Conservation (phyloP, 2,113 vertebrate genomes). For the Cephalopholis sonnerati region DNA sequence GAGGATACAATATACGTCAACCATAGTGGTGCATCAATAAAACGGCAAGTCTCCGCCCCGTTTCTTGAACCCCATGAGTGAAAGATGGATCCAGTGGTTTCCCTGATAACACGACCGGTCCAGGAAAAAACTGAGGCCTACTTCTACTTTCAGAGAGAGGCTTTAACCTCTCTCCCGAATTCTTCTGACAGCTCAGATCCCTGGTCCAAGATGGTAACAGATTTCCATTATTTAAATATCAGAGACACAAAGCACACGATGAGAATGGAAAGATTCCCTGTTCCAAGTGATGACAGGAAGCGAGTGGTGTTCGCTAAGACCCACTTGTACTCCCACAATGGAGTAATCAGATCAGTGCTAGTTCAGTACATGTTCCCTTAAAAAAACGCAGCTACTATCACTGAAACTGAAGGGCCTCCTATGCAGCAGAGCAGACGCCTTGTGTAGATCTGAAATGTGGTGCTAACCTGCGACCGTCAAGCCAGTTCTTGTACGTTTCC, state of each 20-base stretch:
- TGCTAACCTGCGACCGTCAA: not conserved
- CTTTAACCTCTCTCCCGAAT: constrained; percentile 5
- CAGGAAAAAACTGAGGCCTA: constrained; percentile 50
- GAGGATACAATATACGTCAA: constrained; percentile 72
- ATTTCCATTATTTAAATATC: constrained; percentile 62
- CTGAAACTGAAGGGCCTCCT: constrained; percentile 60
- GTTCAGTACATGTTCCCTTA: constrained; percentile 70
- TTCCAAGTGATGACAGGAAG: constrained; percentile 49
- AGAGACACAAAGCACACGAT: constrained; percentile 59
- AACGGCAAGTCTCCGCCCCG: constrained; percentile 42
- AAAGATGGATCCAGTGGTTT: constrained; percentile 73
- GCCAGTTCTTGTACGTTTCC: constrained; percentile 27
- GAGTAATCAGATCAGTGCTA: constrained; percentile 71
- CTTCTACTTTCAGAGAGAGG: constrained; percentile 46
- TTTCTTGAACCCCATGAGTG: constrained; percentile 51
- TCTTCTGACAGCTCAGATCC: constrained; percentile 59
- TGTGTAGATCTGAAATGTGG: constrained; percentile 35
- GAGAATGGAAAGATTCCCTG: constrained; percentile 58
- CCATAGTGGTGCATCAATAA: constrained; percentile 74
- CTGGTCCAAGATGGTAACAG: constrained; percentile 66
- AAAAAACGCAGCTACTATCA: constrained; percentile 52
- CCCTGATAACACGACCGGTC: constrained; percentile 70
- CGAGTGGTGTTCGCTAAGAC: constrained; percentile 46
- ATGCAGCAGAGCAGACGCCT: constrained; percentile 26
- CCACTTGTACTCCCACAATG: constrained; percentile 68